Percentiles rank a stretch among this genome's conserved stretches.
Conservation (phyloP, 2,888 invertebrate species). For the Rhingia campestris region DNA sequence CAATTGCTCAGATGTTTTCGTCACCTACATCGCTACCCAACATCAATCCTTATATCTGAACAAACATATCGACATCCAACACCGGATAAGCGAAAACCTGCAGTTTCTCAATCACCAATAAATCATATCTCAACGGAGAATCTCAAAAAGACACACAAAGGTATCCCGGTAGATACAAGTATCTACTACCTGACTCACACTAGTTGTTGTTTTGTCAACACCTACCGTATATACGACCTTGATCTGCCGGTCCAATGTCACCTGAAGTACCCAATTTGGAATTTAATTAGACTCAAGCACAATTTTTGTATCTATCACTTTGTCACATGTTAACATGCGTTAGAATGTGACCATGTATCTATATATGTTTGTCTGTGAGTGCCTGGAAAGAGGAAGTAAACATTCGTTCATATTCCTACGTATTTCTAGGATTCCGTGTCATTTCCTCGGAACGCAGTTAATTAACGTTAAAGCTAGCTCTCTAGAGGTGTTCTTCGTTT, state of each 20-base stretch:
- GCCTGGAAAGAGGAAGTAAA: conserved; percentile 6
- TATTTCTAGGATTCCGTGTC: conserved; percentile 17
- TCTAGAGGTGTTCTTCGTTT: conserved; percentile 10
- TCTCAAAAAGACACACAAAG: background rate
- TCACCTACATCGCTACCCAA: background rate
- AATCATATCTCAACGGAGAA: background rate
- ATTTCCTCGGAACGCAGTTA: conserved; percentile 25
- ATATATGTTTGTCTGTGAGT: background rate
- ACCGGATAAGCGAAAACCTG: background rate
- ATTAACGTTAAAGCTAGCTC: conserved; percentile 33
- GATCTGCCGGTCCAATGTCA: conserved; percentile 41
- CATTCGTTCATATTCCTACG: conserved; percentile 8
- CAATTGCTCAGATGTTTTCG: background rate
- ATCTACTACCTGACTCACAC: background rate
- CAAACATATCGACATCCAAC: background rate
- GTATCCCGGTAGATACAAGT: background rate
- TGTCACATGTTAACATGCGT: background rate
- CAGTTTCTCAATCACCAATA: background rate
- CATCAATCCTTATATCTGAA: background rate
- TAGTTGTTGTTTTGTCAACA: background rate
- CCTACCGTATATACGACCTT: conserved; percentile 14
- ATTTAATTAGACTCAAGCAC: conserved; percentile 28
- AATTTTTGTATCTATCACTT: background rate
- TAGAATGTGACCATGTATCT: background rate
- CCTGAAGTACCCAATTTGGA: conserved; percentile 11